A percentile compares a stretch with the other conserved stretches of the same genome.
Evolutionary conservation across 2,113 vertebrate species (phyloP).

Genomic region (Gorsachius goisagi): DNA sequence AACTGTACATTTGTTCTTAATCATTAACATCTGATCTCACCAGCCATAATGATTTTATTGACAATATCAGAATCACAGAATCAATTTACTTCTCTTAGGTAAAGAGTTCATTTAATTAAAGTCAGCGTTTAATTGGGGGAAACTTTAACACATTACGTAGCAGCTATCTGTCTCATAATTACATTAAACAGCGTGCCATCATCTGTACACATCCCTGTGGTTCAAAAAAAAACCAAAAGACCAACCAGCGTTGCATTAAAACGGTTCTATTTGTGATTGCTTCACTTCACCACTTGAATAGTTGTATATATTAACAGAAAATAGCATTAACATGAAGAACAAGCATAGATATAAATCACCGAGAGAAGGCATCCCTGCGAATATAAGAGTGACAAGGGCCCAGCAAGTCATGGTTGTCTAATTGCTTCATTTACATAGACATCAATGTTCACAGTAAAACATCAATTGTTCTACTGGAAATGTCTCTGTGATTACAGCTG

Average conservation of each 20-base stretch:
- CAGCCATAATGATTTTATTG: slow-evolving; percentile 43
- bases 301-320: background rate
- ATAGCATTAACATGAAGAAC: background rate
- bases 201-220: background rate
- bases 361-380: background rate
- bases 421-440: background rate
- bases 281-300: background rate
- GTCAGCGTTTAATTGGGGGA: slow-evolving; percentile 24
- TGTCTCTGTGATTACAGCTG: background rate
- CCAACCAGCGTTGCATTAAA: background rate
- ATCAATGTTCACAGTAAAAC: fast-evolving
- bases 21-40: slow-evolving; percentile 46
- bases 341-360: background rate
- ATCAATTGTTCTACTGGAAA: background rate
- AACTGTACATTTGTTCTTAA: slow-evolving; percentile 10
- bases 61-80: slow-evolving; percentile 53
- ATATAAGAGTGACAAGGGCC: background rate
- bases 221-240: background rate
- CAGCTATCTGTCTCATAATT: background rate
- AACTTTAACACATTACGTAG: background rate
- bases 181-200: background rate
- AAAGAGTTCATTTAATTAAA: slow-evolving; percentile 47
- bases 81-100: slow-evolving; percentile 40
- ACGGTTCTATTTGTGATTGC: background rate
- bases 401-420: background rate